A percentile compares a stretch with the other conserved stretches of the same genome.
phyloP scores from a whole-genome alignment of 2,888 invertebrate genomes.

The Vesta saturnalis region DNA sequence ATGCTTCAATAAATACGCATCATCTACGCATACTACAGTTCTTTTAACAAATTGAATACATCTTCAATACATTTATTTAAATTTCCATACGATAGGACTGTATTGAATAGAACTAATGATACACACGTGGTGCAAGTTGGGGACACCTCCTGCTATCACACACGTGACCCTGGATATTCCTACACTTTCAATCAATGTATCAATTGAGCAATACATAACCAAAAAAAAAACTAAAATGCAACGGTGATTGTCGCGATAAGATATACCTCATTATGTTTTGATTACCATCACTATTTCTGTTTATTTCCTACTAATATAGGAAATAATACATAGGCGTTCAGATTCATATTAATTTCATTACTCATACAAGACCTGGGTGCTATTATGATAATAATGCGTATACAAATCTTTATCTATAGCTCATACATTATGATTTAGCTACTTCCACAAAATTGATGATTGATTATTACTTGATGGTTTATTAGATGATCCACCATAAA shows the following conservation, averaged over 20 bases:
- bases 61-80: constrained; percentile 30
- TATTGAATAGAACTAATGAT: constrained; percentile 40
- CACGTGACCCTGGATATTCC: constrained; percentile 34
- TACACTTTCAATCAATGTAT: constrained; percentile 12
- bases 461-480: background rate
- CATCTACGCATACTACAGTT: background rate
- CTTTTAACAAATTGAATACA: constrained; percentile 22
- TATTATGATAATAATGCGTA: constrained; percentile 9
- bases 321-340: constrained; percentile 18
- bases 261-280: constrained; percentile 33
- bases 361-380: background rate
- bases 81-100: constrained; percentile 28
- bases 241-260: constrained; percentile 26
- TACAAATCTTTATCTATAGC: constrained; percentile 7
- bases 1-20: background rate
- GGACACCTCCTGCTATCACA: constrained; percentile 34
- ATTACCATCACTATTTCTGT: constrained; percentile 16
- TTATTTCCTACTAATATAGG: constrained; percentile 22
- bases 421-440: constrained; percentile 11
- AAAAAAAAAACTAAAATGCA: background rate
- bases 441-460: background rate
- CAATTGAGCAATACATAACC: background rate
- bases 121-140: constrained; percentile 33
- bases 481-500: background rate
- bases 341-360: constrained; percentile 21